Evolutionary conservation across 2,797 vertebrate genomes (phyloP).

Genomic region (Periparus ater): DNA sequence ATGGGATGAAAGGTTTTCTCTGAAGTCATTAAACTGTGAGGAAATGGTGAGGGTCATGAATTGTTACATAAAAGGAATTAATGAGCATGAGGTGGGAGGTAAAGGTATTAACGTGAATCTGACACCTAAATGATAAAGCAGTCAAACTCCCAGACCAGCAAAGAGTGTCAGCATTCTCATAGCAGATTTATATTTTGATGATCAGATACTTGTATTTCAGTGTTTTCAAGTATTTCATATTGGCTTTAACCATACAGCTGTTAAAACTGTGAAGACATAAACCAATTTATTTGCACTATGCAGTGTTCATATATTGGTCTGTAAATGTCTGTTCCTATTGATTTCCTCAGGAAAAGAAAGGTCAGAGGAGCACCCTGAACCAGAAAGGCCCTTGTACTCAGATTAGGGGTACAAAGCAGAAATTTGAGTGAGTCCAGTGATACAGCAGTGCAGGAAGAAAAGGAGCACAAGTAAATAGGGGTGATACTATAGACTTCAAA

Average conservation of each 20-base stretch:
- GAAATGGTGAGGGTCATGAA: conserved; percentile 87
- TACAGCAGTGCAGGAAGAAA: not conserved
- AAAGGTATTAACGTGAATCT: conserved; percentile 78
- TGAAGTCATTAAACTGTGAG: conserved; percentile 88
- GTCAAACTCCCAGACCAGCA: not conserved
- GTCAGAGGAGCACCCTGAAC: not conserved
- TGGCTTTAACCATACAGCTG: not conserved
- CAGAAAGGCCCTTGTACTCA: not conserved
- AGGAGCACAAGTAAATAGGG: not conserved
- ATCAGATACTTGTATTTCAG: not conserved
- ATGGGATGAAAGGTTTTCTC: conserved; percentile 87
- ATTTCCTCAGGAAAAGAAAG: not conserved
- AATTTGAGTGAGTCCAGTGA: not conserved
- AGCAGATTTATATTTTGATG: not conserved
- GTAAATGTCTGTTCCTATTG: not conserved
- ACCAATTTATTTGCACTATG: not conserved
- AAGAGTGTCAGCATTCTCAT: not conserved
- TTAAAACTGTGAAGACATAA: not conserved
- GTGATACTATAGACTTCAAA: not conserved
- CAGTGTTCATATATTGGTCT: not conserved
- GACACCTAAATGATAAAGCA: conserved; percentile 70
- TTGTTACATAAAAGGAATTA: conserved; percentile 83
- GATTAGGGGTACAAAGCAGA: not conserved
- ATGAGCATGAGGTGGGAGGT: conserved; percentile 82
- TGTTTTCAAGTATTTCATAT: not conserved